Evolutionary conservation across 1,140 invertebrate genomes (phyloP).

Genomic region (Leptinotarsa texana): DNA sequence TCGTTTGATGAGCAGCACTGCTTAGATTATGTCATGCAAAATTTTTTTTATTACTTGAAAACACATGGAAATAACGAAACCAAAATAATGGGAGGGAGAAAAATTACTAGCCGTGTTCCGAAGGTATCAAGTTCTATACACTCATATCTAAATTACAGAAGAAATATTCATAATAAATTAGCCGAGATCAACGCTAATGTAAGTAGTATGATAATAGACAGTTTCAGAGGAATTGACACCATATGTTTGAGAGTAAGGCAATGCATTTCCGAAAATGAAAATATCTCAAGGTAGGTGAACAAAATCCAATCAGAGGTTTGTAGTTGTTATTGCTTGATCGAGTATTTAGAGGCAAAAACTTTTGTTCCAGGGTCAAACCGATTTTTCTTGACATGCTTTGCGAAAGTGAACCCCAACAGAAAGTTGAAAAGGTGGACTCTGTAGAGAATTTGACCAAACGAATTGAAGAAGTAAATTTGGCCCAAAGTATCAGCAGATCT

Average conservation of each 20-base stretch:
- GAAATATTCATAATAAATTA: conserved; percentile 33
- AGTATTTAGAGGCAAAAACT: no score
- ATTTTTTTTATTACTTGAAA: conserved; percentile 4
- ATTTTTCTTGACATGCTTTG: no score
- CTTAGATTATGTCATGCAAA: neutral
- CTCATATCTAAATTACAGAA: conserved; percentile 29
- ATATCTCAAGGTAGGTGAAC: conserved; percentile 2
- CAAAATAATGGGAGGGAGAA: neutral
- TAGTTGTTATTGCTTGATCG: no score
- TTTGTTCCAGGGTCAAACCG: no score
- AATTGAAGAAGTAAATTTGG: no score
- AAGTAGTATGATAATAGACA: conserved; percentile 42
- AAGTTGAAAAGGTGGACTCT: no score
- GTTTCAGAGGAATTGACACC: conserved; percentile 40
- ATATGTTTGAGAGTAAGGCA: conserved; percentile 39
- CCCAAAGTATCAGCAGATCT: neutral
- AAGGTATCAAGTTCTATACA: conserved; percentile 7
- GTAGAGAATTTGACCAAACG: no score
- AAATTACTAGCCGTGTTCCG: neutral
- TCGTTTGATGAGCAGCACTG: neutral
- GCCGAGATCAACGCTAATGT: conserved; percentile 43
- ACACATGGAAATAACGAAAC: neutral
- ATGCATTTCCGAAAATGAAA: conserved; percentile 25
- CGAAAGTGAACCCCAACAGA: no score
- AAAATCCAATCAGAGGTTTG: no score